Conservation (phyloP, 2,888 invertebrate genomes). For the Apodemia duryi region DNA sequence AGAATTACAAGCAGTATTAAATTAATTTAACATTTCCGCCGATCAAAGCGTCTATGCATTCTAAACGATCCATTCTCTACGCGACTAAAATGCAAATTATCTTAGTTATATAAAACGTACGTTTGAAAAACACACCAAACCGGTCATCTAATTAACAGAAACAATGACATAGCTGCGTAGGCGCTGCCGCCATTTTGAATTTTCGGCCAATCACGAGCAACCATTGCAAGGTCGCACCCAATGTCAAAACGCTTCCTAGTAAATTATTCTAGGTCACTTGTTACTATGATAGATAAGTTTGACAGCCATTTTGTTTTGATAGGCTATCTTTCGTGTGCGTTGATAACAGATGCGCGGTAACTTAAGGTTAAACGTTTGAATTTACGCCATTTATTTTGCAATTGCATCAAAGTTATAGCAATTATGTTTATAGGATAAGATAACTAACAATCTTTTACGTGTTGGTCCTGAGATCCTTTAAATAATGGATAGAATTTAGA, state of each 20-base stretch:
- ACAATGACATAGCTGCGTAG: conserved; percentile 60
- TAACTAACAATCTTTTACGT: too few relatives aligned
- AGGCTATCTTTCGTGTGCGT: conserved; percentile 29
- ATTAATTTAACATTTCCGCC: conserved; percentile 11
- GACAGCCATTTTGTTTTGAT: conserved; percentile 62
- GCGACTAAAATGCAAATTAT: conserved; percentile 16
- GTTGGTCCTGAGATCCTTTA: too few relatives aligned
- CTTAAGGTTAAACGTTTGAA: conserved; percentile 25
- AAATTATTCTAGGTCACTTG: conserved; percentile 60
- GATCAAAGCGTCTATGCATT: not conserved
- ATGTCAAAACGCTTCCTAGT: conserved; percentile 77
- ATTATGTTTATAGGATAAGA: not conserved
- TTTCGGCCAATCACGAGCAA: conserved; percentile 56
- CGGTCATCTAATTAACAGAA: conserved; percentile 68
- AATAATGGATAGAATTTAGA: too few relatives aligned
- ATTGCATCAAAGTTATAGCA: not conserved
- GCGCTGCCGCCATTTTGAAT: conserved; percentile 62
- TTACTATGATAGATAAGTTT: conserved; percentile 63
- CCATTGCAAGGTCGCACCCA: conserved; percentile 64
- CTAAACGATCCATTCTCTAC: conserved; percentile 7
- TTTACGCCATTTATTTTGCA: conserved; percentile 8
- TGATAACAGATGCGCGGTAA: conserved; percentile 21
- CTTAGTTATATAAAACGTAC: conserved; percentile 23
- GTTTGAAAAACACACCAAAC: conserved; percentile 52
- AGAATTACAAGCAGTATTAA: not conserved